phyloP scores from a whole-genome alignment of 35 echinoderm and acorn worm genomes.

The Heliocidaris erythrogramma region DNA sequence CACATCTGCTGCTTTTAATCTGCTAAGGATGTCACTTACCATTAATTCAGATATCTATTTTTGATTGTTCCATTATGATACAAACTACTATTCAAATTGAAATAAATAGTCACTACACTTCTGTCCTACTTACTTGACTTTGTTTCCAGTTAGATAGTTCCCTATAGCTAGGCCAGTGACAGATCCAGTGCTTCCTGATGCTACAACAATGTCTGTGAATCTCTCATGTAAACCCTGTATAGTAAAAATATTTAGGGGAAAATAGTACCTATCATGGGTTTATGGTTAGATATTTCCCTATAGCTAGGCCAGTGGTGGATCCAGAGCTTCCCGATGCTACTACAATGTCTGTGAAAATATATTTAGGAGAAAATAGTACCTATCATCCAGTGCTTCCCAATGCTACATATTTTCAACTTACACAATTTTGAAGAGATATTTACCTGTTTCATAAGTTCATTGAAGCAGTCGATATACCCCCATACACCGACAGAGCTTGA shows the following conservation, averaged over 20 bases:
- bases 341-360: background rate
- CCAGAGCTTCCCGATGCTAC: slow-evolving; percentile 56
- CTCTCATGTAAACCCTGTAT: slow-evolving; percentile 42
- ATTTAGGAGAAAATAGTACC: no score
- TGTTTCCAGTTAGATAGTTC: slow-evolving; percentile 54
- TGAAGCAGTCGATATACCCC: slow-evolving; percentile 63
- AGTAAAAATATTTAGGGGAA: background rate
- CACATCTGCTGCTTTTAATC: no score
- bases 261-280: background rate
- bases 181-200: slow-evolving; percentile 54
- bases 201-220: slow-evolving; percentile 55
- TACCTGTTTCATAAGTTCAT: slow-evolving; percentile 67
- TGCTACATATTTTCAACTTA: no score
- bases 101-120: no score
- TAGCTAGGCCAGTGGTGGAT: slow-evolving; percentile 48
- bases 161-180: slow-evolving; percentile 54
- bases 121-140: slow-evolving; percentile 52
- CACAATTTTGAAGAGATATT: background rate
- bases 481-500: slow-evolving; percentile 54
- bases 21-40: no score
- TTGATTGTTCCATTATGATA: no score
- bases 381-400: no score
- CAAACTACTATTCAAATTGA: no score
- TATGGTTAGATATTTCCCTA: slow-evolving; percentile 53
- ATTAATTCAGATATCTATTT: no score